Evolutionary conservation across 2,113 vertebrate genomes (phyloP).

Genomic region (Istiophorus platypterus): DNA sequence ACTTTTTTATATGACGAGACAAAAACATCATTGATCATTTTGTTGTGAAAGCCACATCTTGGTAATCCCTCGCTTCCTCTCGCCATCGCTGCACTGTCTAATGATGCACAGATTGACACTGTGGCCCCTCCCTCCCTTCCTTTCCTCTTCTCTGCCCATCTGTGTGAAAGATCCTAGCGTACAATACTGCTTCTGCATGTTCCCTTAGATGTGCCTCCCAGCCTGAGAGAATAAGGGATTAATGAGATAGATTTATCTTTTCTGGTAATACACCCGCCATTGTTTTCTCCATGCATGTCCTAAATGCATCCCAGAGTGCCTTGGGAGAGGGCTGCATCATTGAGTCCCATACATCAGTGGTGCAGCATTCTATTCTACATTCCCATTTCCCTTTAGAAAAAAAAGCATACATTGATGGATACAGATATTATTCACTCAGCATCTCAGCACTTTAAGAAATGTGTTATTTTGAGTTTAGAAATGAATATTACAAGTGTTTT

Average conservation of each 20-base stretch:
- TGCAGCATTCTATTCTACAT: constrained; percentile 50
- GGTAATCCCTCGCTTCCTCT: constrained; percentile 77
- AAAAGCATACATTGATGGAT: constrained; percentile 27
- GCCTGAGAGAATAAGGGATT: constrained; percentile 82
- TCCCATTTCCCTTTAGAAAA: constrained; percentile 50
- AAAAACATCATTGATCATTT: constrained; percentile 78
- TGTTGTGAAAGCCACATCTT: constrained; percentile 74
- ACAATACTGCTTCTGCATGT: constrained; percentile 75
- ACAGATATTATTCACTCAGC: constrained; percentile 42
- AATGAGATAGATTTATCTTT: constrained; percentile 88
- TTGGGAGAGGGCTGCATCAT: constrained; percentile 75
- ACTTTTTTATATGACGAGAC: constrained; percentile 56
- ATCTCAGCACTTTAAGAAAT: constrained; percentile 41
- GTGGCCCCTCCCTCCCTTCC: constrained; percentile 58
- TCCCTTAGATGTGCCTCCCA: constrained; percentile 79
- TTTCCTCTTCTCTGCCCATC: constrained; percentile 70
- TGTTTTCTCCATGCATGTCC: constrained; percentile 81
- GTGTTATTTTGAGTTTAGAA: constrained; percentile 24
- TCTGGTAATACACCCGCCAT: constrained; percentile 78
- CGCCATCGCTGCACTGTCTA: constrained; percentile 70
- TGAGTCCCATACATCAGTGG: constrained; percentile 77
- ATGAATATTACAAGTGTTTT: not conserved
- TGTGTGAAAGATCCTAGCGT: constrained; percentile 77
- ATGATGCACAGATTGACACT: constrained; percentile 84
- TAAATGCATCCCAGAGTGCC: constrained; percentile 78